Evolutionary conservation across 1,140 invertebrate genomes (phyloP), one percentile per base, ranked within the genome.

Genomic region (Achroia grisella): DNA sequence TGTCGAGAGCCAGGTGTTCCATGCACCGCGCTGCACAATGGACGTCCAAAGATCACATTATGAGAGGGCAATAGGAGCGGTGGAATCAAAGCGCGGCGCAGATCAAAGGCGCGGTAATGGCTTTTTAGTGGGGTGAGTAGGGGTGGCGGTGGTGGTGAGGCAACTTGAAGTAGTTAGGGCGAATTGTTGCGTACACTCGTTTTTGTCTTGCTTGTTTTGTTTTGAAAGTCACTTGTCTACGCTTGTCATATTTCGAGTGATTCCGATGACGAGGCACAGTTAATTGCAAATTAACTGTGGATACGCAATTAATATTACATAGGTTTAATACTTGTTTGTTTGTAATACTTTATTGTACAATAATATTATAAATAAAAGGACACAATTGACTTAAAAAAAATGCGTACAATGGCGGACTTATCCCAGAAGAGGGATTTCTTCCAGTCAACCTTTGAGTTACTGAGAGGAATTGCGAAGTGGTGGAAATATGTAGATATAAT

Each of bases 11-110:
- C 8, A 35, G 33, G n/a, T 35, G 10, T 35, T 35, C 17, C 5
- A 40, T 40, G 29, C 41, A 23, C 15, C 14, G 34, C 34, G 15
- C 41, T 43, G 31, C 17, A 23, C 6, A 3, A 23, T 32, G n/a
- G n/a, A 42, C 31, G 40, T n/a, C 40, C 40, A 40, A 37, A 45
- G 44, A 15, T 39, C 32, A 60, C 51, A 59, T 53, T 55, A 65
- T 69, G 76, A 74, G 71, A 73, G 74, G 71, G 51, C 69, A 75
- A 64, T 69, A 69, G 72, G 69, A 70, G 67, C 59, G 56, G 54
- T 48, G 60, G 62, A 64, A 71, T 73, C 70, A 71, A 60, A 74
- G 59, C 59, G 64, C 65, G 66, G 65, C 45, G 56, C 17, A 68
- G 52, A 77, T 80, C 76, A 80, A 80, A 80, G 71, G 52, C 56